Percentiles rank a stretch among this genome's conserved stretches.
phyloP scores from a whole-genome alignment of 2,888 invertebrate species.

The Ophion costatus region DNA sequence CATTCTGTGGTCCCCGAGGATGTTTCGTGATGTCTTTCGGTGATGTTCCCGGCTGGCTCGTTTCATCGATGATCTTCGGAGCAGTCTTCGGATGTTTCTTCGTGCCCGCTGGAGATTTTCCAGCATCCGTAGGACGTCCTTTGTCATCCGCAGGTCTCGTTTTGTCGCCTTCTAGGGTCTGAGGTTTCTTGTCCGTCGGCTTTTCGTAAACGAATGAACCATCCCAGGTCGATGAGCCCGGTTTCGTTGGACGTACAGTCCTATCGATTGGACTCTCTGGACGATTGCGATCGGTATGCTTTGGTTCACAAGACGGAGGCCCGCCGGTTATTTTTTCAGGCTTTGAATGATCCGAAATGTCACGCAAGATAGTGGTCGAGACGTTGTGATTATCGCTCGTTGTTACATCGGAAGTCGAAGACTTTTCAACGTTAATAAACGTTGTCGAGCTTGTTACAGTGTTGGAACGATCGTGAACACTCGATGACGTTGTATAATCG shows the following conservation, averaged over 20 bases:
- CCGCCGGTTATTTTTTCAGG: constrained; percentile 42
- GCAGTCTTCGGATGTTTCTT: constrained; percentile 50
- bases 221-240: constrained; percentile 79
- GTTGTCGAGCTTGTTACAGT: constrained; percentile 56
- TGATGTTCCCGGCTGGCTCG: constrained; percentile 57
- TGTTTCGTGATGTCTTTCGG: constrained; percentile 27
- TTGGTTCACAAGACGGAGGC: constrained; percentile 24
- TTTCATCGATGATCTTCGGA: constrained; percentile 58
- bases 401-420: constrained; percentile 61
- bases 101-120: neutral
- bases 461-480: constrained; percentile 51
- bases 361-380: constrained; percentile 58
- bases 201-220: constrained; percentile 77
- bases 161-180: constrained; percentile 59
- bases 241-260: constrained; percentile 72
- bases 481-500: constrained; percentile 57
- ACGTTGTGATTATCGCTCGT: constrained; percentile 64
- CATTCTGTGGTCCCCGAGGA: constrained; percentile 48
- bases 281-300: constrained; percentile 4
- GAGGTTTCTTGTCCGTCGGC: constrained; percentile 57
- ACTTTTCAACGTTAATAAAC: constrained; percentile 64
- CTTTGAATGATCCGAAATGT: constrained; percentile 44
- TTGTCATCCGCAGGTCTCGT: constrained; percentile 60
- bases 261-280: constrained; percentile 69
- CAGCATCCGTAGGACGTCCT: constrained; percentile 68